phyloP scores from a whole-genome alignment of 2,113 vertebrate genomes.

The Chiloscyllium plagiosum region DNA sequence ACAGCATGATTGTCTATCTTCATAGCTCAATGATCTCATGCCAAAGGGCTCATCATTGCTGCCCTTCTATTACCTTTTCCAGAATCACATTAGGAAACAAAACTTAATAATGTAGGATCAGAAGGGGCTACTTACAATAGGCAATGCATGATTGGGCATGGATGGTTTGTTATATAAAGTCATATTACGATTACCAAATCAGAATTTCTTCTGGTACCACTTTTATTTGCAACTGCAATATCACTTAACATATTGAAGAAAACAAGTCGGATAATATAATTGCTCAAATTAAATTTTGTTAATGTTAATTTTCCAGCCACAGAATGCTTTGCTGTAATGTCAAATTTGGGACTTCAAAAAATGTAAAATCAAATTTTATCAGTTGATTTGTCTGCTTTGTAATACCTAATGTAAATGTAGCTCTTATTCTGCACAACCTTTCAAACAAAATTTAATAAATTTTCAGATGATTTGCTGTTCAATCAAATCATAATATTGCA shows the following conservation, averaged over 20 bases:
- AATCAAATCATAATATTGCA: slow-evolving; percentile 29
- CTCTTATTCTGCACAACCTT: slow-evolving; percentile 13
- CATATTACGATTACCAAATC: background rate
- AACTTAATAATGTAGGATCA: background rate
- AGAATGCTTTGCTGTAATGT: background rate
- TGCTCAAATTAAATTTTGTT: background rate
- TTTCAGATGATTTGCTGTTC: slow-evolving; percentile 25
- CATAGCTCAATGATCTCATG: background rate
- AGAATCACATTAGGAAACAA: background rate
- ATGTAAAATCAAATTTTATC: background rate
- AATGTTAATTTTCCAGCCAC: background rate
- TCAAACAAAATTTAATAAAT: slow-evolving; percentile 4
- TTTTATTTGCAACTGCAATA: background rate
- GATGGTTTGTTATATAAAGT: background rate
- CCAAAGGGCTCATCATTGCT: background rate
- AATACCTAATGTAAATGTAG: background rate
- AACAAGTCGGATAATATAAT: background rate
- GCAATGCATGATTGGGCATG: background rate
- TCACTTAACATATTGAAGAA: background rate
- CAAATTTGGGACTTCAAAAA: background rate
- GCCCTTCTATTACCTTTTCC: background rate
- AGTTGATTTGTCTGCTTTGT: background rate
- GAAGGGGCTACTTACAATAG: no score
- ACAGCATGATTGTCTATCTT: background rate
- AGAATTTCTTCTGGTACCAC: background rate